Conservation (phyloP, 92 coral and sea anemone genomes). For the Scolanthus callimorphus region DNA sequence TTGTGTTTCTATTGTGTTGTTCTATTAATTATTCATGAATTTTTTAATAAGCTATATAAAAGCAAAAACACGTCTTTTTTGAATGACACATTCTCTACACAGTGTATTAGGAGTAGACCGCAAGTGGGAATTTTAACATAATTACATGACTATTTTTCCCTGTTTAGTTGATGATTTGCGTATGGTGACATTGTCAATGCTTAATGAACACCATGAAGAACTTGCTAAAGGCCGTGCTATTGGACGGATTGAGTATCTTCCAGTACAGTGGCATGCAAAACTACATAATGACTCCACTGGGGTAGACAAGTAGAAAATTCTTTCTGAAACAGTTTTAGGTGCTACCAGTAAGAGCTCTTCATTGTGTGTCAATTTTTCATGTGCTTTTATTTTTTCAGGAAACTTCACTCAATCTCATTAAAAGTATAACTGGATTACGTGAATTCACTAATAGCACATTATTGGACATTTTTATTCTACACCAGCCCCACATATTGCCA, state of each 20-base stretch:
- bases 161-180: slow-evolving; percentile 98
- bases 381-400: slow-evolving; percentile 57
- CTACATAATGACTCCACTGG: slow-evolving; percentile 97
- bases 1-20: too few relatives aligned
- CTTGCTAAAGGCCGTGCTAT: slow-evolving; percentile 79
- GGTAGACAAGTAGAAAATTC: slow-evolving; percentile 59
- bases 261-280: slow-evolving; percentile 93
- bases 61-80: too few relatives aligned
- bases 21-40: too few relatives aligned
- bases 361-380: too few relatives aligned
- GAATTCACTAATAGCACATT: slow-evolving; percentile 96
- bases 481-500: slow-evolving; percentile 98
- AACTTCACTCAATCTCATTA: slow-evolving; percentile 85
- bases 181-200: slow-evolving; percentile 84
- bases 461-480: slow-evolving; percentile 89
- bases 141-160: too few relatives aligned
- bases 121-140: too few relatives aligned
- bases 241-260: slow-evolving; percentile 94
- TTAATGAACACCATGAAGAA: slow-evolving; percentile 86
- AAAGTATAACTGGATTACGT: slow-evolving; percentile 77
- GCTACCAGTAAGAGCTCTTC: too few relatives aligned
- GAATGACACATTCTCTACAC: too few relatives aligned
- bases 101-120: too few relatives aligned
- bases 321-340: too few relatives aligned
- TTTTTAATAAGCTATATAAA: too few relatives aligned